phyloP scores from a whole-genome alignment of 2,113 vertebrate genomes.

The Camelus dromedarius region DNA sequence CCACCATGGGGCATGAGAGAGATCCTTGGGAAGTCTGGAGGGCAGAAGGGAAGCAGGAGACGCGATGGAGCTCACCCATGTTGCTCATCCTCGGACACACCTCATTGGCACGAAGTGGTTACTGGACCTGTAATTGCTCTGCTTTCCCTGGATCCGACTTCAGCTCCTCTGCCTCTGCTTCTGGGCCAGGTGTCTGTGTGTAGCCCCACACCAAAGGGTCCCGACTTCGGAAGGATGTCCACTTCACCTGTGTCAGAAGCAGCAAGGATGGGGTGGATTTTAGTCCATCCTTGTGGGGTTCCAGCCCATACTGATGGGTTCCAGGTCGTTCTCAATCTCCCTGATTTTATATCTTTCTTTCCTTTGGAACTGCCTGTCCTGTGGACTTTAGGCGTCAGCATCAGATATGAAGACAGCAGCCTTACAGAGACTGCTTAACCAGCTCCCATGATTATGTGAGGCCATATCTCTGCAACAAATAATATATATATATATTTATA shows the following conservation, averaged over 20 bases:
- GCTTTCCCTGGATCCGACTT: neutral
- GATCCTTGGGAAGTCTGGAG: neutral
- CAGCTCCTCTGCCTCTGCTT: neutral
- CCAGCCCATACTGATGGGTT: neutral
- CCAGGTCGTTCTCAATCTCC: neutral
- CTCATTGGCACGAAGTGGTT: neutral
- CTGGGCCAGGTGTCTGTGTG: neutral
- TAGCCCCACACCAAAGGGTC: too few relatives aligned
- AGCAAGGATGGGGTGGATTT: neutral
- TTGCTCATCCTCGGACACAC: neutral
- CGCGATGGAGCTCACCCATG: neutral
- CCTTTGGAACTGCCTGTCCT: neutral
- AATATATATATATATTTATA: fast-evolving
- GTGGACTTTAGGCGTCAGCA: neutral
- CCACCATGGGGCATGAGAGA: too few relatives aligned
- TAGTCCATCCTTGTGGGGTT: neutral
- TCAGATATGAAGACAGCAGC: neutral
- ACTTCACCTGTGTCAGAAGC: neutral
- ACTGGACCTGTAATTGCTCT: too few relatives aligned
- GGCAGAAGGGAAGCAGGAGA: neutral
- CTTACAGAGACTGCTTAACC: neutral
- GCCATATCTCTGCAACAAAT: neutral
- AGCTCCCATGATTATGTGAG: neutral
- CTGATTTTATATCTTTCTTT: neutral
- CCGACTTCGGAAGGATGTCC: neutral